Conservation (phyloP, 2,113 vertebrate genomes). For the Cyanoderma ruficeps region DNA sequence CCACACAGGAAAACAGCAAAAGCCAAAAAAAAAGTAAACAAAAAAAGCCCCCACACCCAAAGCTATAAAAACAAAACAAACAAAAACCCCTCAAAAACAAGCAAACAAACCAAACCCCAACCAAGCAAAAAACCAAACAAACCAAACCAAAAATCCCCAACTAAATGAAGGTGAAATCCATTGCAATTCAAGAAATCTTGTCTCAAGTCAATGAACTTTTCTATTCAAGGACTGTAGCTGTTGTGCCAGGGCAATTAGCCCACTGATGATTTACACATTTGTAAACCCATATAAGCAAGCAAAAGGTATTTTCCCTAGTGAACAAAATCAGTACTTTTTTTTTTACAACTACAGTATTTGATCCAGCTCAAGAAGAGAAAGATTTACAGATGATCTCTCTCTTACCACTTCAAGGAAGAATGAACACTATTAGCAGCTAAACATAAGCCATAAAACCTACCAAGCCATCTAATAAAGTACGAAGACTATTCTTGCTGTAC, state of each 20-base stretch:
- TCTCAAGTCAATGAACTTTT: background rate
- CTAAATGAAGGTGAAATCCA: background rate
- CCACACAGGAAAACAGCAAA: background rate
- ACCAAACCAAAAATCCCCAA: background rate
- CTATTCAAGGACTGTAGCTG: background rate
- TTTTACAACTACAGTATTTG: background rate
- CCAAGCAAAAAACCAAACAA: too few relatives aligned
- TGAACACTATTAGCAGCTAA: background rate
- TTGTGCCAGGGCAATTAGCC: background rate
- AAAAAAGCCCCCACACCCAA: background rate
- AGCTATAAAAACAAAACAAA: background rate
- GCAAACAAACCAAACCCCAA: background rate
- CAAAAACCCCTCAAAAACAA: too few relatives aligned
- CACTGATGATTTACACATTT: background rate
- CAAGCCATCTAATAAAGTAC: background rate
- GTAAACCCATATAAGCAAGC: background rate
- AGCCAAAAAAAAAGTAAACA: background rate
- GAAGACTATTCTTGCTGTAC: background rate
- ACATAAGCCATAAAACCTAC: background rate
- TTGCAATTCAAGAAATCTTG: background rate
- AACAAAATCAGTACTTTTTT: background rate
- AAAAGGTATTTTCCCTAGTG: background rate
- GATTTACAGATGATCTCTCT: background rate
- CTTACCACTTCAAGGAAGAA: background rate
- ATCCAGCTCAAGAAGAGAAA: background rate